Evolutionary conservation across 2,888 invertebrate species (phyloP), one percentile per base, ranked within the genome.

Genomic region (Callinectes sapidus): DNA sequence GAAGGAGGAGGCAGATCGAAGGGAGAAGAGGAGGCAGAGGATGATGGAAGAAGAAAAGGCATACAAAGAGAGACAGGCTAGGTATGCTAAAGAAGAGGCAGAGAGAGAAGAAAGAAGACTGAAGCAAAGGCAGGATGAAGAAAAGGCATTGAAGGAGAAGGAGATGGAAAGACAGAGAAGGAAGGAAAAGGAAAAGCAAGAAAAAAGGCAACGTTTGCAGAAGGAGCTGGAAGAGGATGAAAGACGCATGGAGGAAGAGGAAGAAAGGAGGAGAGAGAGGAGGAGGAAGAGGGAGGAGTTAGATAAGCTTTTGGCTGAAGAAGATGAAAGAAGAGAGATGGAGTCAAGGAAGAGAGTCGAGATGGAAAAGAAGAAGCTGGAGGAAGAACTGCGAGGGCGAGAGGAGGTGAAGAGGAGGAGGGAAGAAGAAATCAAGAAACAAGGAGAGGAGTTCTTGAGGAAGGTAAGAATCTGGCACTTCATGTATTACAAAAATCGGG

Each of bases 41-140:
- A 87, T 39, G 48, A n/a, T 86, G 48, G 89, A 94, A n/a, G 91
- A 96, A 95, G 93, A 96, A 95, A 96, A 96, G 95, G 95, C 93
- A 95, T 95, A 92, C 86, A 95, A 95, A 32, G 95, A 95, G n/a
- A 95, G 91, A 77, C 94, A 95, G 90, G 94, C 94, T 87, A 95
- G 93, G 92, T 91, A 54, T 54, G 6, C 66, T 16, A 87, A 89
- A 87, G 89, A 92, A 28, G 90, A 90, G 92, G 54, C 87, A 89
- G 91, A 95, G 55, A 92, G 90, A 90, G 66, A 87, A 86, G 93
- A 87, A 86, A 90, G 90, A 35, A 91, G 89, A 89, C 92, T 91
- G 23, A 92, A 94, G 32, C 91, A 87, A 66, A 88, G 77, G n/a
- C 93, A 61, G 32, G 89, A 90, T 2, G 91, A 81, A 87, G 95